Conservation (phyloP, 2,113 vertebrate species). For the Narcine bancroftii region DNA sequence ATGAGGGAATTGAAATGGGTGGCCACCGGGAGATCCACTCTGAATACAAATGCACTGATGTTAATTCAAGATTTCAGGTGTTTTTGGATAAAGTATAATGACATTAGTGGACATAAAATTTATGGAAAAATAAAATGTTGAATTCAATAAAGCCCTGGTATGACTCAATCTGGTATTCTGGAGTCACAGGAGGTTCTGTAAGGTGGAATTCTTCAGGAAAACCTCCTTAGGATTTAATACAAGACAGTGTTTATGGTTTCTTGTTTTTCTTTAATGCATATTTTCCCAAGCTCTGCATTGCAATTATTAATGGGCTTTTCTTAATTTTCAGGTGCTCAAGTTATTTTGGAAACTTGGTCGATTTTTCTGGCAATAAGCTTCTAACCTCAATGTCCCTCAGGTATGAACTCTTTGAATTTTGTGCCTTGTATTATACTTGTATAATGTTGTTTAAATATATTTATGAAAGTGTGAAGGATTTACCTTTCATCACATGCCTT, state of each 20-base stretch:
- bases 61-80: neutral
- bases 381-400: neutral
- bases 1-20: too few relatives aligned
- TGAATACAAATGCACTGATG: neutral
- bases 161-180: neutral
- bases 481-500: neutral
- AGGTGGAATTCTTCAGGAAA: neutral
- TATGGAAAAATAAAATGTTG: neutral
- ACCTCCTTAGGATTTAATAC: neutral
- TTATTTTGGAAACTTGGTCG: neutral
- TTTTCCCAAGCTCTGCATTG: neutral
- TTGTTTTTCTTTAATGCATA: neutral
- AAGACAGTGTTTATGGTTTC: neutral
- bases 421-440: neutral
- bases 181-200: neutral
- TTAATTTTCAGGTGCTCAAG: neutral
- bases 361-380: neutral
- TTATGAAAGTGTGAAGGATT: neutral
- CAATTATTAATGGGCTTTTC: neutral
- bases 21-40: too few relatives aligned
- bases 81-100: neutral
- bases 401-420: neutral
- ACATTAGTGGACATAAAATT: neutral
- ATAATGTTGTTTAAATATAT: neutral
- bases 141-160: neutral